Percentiles rank a stretch among this genome's conserved stretches.
Evolutionary conservation across 2,888 invertebrate species (phyloP).

Genomic region (Drosophila lutescens): DNA sequence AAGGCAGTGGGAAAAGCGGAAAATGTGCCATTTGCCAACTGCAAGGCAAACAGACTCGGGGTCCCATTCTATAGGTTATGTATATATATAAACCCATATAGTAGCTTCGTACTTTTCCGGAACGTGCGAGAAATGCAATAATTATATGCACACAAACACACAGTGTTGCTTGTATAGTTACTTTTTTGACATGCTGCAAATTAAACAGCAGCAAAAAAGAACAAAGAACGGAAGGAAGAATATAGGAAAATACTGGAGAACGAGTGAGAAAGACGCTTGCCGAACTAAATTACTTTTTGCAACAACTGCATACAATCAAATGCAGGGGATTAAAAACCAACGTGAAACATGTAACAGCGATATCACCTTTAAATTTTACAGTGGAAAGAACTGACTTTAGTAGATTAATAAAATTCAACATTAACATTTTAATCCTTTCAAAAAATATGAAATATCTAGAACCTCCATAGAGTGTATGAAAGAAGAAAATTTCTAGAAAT

Average conservation of each 20-base stretch:
- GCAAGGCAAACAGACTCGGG: constrained; percentile 62
- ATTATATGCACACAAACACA: constrained; percentile 76
- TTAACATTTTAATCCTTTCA: too few relatives aligned
- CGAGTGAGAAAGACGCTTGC: constrained; percentile 25
- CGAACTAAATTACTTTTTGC: constrained; percentile 75
- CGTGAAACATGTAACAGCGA: constrained; percentile 50
- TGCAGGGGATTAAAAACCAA: constrained; percentile 77
- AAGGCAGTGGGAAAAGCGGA: constrained; percentile 52
- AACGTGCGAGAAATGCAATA: constrained; percentile 79
- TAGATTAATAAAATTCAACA: too few relatives aligned
- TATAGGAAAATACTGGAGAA: background rate
- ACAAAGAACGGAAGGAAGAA: constrained; percentile 3
- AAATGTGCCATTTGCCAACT: constrained; percentile 78
- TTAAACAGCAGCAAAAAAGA: constrained; percentile 64
- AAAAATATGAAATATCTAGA: too few relatives aligned
- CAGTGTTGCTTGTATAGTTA: constrained; percentile 20
- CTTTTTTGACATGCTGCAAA: constrained; percentile 79
- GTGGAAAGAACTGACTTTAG: background rate
- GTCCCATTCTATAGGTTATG: constrained; percentile 12
- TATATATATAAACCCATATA: constrained; percentile 1
- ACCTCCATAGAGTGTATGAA: too few relatives aligned
- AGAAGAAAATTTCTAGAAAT: too few relatives aligned
- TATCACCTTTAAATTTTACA: constrained; percentile 20
- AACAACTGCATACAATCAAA: constrained; percentile 75
- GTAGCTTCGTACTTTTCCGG: constrained; percentile 52